Evolutionary conservation across 2,113 vertebrate genomes (phyloP), one percentile per base, ranked within the genome.

Genomic region (Speoplatyrhinus poulsoni): DNA sequence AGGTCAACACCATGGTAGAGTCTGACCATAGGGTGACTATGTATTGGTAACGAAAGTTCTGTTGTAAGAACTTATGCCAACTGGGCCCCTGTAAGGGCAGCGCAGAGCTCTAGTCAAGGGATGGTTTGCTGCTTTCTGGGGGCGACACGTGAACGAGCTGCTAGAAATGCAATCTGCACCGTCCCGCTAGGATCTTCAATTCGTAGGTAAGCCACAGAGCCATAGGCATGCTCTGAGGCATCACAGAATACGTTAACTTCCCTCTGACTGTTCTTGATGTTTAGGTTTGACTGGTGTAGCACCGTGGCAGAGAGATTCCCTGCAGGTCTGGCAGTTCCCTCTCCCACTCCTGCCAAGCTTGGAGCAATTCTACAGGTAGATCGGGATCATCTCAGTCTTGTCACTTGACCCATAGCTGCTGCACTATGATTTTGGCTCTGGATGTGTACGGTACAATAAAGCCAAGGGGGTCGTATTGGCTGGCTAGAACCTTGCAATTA

Each of bases 401-500:
- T 17, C 64, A 36, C 16, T 75, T 76, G 11, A 26, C 47, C 57
- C 55, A 58, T 19, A 26, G 65, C 60, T 16, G 60, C 54, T 41
- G 72, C 19, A 19, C 19, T 19, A 19, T 19, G 19, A 19, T 19
- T 19, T 19, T 19, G 19, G 19, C 19, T 19, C 19, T 19, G 19
- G 19, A 1, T 19, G 19, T 19, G 19, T 19, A 19, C 19, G 19
- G 19, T 19, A 19, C 19, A 19, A 77, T 33, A 32, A 55, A 76
- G 0, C 77, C 61, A 16, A 83, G n/a, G 0, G 70, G 67, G 17
- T 83, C 70, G 7, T 72, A 77, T 15, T 71, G 73, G 15, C 68
- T 62, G 15, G 70, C 67, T 9, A 77, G 67, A 3, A 70, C 57
- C 4, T 60, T 59, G 6, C 75, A 72, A 4, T 78, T 61, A 7